Conservation (phyloP, 1,140 invertebrate genomes). For the Thaumatotibia leucotreta region DNA sequence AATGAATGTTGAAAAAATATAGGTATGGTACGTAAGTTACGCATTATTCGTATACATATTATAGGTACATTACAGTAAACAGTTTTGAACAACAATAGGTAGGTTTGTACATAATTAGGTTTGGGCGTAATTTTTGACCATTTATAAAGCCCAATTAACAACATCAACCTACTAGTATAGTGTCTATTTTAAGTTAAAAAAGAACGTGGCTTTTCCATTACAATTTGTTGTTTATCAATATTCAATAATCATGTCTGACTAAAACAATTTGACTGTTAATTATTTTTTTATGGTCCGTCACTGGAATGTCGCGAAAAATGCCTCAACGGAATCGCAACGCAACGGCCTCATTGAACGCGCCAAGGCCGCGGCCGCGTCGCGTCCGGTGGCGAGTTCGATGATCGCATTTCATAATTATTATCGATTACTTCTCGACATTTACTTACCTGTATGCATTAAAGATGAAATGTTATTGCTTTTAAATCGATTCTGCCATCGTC, state of each 20-base stretch:
- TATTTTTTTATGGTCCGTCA: background rate
- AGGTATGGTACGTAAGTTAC: no score
- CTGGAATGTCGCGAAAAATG: background rate
- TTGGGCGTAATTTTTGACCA: no score
- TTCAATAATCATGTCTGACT: background rate
- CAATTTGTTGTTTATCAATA: background rate
- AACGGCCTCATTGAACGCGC: background rate
- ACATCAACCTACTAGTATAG: no score
- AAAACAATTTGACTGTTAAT: background rate
- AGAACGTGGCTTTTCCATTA: background rate
- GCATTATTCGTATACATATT: no score
- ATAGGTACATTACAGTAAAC: no score
- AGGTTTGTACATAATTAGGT: no score
- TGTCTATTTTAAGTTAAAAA: background rate
- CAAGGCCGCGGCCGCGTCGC: conserved; percentile 35
- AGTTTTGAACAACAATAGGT: no score
- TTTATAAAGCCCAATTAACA: no score
- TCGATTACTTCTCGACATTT: background rate
- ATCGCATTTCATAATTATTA: conserved; percentile 14
- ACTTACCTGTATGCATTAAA: background rate
- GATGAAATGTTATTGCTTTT: background rate
- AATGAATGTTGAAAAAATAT: no score
- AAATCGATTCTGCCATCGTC: background rate
- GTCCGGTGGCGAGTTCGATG: conserved; percentile 37
- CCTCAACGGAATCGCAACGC: conserved; percentile 22